phyloP scores from a whole-genome alignment of 1,140 invertebrate genomes.

The Cydia splendana region DNA sequence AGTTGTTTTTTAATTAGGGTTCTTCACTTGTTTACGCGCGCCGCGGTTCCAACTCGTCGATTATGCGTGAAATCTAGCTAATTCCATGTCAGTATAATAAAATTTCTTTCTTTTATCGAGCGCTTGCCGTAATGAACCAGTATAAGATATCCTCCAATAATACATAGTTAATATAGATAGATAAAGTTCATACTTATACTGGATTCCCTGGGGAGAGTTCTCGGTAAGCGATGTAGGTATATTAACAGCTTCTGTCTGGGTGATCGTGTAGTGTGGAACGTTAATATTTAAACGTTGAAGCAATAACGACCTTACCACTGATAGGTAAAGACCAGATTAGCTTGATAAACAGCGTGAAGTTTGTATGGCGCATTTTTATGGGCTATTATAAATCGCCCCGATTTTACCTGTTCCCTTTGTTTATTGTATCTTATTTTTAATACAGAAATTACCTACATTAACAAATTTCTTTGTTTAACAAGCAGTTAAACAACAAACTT shows the following conservation, averaged over 20 bases:
- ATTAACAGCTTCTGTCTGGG: not conserved
- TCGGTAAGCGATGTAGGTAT: not conserved
- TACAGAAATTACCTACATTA: too few species aligned
- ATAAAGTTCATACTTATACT: too few species aligned
- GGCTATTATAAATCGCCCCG: constrained; percentile 1
- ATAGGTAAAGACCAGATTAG: not conserved
- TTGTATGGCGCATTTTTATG: not conserved
- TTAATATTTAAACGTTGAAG: not conserved
- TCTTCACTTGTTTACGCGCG: not conserved
- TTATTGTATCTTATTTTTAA: not conserved
- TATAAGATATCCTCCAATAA: not conserved
- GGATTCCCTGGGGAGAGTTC: too few species aligned
- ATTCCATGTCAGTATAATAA: too few species aligned
- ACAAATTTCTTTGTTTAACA: not conserved
- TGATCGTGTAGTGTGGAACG: not conserved
- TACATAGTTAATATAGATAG: too few species aligned
- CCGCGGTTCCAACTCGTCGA: constrained; percentile 1
- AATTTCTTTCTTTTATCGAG: too few species aligned
- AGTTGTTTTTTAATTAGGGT: not conserved
- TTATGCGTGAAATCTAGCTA: constrained; percentile 17
- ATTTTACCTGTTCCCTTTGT: constrained; percentile 3
- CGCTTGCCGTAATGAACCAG: too few species aligned
- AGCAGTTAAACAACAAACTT: not conserved
- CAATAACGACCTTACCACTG: not conserved
- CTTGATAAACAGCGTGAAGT: not conserved